Base-by-base conservation (phyloP, 2,888 invertebrate species). In the Rotaria magnacalcarata region DNA sequence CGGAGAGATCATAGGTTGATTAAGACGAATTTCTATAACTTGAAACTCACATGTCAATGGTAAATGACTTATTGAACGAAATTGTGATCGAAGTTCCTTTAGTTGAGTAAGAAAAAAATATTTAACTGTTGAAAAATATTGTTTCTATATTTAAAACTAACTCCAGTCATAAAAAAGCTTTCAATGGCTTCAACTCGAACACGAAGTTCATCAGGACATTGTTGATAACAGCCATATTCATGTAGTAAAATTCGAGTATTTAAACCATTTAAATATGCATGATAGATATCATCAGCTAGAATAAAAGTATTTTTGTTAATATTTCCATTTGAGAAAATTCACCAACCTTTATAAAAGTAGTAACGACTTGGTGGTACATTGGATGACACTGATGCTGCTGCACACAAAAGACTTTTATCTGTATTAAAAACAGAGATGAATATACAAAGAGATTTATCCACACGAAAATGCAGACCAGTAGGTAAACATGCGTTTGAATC, bases 21-120 rank as follows among this genome's bases (percentile, higher is more conserved):
- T 41, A 56, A 98, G 92, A 87, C 95, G 93, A 87, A 97, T 93
- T 91, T 97, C 97, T 60, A 95, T 95, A 60, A 97, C 93, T 89
- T 96, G 95, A 91, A 96, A 96, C 87, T 95, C 94, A 89, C 96
- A 95, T 87, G 95, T 95, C 14, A 96, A 92, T 0, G 97, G 97
- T 89, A 98, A 92, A 91, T 98, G 97, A 86, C 94, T 93, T 84
- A 96, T 91, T 89, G 95, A 95, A 84, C 94, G 93, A 52, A 80
- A 84, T 10, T 67, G 60, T 54, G 84, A 84, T 41, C 52, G 52
- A 50, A 80, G 11, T 14, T 43, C 80, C 80, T 80, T 24, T 19
- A 47, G 16, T n/a, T 16, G 5, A 27, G 27, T 4, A 67, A 27
- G 14, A 11, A 27, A 27, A 11, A 56, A 6, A 24, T 34, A 34